Conservation (phyloP, 2,888 invertebrate genomes). For the Folsomia manolachei region DNA sequence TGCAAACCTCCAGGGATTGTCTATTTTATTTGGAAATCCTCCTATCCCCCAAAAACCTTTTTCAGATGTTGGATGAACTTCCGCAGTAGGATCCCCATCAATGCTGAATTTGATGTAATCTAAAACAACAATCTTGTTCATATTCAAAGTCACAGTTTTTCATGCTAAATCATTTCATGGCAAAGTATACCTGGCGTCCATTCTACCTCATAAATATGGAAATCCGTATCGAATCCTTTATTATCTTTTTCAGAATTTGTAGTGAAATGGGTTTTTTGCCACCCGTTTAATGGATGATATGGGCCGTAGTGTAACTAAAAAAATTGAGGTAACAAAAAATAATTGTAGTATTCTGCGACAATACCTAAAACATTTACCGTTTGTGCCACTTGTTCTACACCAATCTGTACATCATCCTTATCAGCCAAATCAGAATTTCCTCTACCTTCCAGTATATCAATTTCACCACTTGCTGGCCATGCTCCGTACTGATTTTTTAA, state of each 20-base stretch:
- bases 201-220: constrained; percentile 51
- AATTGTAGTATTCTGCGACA: too few species aligned
- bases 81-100: constrained; percentile 35
- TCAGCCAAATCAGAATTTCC: constrained; percentile 61
- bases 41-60: constrained; percentile 44
- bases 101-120: constrained; percentile 40
- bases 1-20: constrained; percentile 50
- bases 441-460: constrained; percentile 67
- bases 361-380: neutral
- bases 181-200: constrained; percentile 49
- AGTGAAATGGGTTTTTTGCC: constrained; percentile 50
- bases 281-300: constrained; percentile 50
- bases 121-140: too few species aligned
- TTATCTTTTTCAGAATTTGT: constrained; percentile 37
- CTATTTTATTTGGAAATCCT: constrained; percentile 32
- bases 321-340: neutral
- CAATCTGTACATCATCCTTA: constrained; percentile 60
- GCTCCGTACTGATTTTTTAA: constrained; percentile 61
- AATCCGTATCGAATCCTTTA: constrained; percentile 47
- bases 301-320: constrained; percentile 54
- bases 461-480: constrained; percentile 70
- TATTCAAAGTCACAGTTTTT: neutral
- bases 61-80: constrained; percentile 37
- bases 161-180: neutral
- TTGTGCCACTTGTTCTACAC: constrained; percentile 58